These are phyloP conservation scores for Apostichopus parvimensis DNA, from an alignment of 35 echinoderm and acorn worm species.

Conservation along the genomic window DNA sequence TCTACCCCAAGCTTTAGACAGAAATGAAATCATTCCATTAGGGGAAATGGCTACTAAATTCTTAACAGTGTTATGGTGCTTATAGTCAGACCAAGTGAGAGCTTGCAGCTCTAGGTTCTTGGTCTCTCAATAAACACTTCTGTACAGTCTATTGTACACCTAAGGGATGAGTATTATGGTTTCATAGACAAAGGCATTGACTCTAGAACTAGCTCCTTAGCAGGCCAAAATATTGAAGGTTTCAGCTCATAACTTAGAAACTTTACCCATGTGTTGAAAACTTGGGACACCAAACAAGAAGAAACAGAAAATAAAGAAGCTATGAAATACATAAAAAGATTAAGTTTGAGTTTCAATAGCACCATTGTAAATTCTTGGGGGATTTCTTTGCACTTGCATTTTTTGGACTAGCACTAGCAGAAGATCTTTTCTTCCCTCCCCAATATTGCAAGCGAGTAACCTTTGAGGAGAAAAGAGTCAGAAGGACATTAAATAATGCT, in stretches of 20 bases:
- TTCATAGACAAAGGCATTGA: neutral
- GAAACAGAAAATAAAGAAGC: too few species aligned
- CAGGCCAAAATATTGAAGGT: neutral
- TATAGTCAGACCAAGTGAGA: conserved; percentile 75
- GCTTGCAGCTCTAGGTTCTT: conserved; percentile 52
- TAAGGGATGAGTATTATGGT: conserved; percentile 5
- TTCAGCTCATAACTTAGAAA: neutral
- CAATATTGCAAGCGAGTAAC: too few species aligned
- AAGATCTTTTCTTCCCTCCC: too few species aligned
- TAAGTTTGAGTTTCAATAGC: too few species aligned
- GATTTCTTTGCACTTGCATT: neutral
- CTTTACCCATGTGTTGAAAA: conserved; percentile 9
- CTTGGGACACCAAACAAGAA: neutral
- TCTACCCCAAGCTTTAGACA: conserved; percentile 59
- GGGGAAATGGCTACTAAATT: conserved; percentile 48
- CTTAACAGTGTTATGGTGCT: conserved; percentile 68
- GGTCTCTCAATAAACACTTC: conserved; percentile 70
- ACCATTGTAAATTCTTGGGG: neutral
- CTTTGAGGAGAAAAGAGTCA: too few species aligned
- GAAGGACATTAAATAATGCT: too few species aligned
- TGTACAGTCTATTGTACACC: conserved; percentile 68
- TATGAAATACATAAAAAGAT: too few species aligned
- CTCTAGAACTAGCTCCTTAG: neutral
- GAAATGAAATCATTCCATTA: conserved; percentile 60
- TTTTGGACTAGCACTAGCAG: neutral